Evolutionary conservation across 2,797 vertebrate species (phyloP).

Genomic region (Myotis findleyi): DNA sequence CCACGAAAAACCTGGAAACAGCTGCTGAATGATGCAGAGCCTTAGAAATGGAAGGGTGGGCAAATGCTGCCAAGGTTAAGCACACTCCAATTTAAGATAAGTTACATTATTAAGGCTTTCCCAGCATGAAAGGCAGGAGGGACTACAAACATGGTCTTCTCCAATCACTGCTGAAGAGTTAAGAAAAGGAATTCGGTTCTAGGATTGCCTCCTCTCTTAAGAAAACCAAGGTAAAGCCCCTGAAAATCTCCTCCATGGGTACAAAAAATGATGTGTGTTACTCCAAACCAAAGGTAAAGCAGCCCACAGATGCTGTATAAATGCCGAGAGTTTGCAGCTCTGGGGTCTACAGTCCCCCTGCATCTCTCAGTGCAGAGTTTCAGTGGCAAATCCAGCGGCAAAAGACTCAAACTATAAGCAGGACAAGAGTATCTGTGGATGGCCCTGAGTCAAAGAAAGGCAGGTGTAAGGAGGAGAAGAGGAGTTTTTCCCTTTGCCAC

Average conservation of each 20-base stretch:
- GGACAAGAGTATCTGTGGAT: background rate
- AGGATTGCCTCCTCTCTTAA: background rate
- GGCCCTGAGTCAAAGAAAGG: background rate
- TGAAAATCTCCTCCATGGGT: background rate
- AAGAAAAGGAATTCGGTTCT: background rate
- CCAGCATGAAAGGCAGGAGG: background rate
- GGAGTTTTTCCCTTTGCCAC: background rate
- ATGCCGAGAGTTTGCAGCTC: background rate
- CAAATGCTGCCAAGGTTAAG: fast-evolving
- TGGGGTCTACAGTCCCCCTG: background rate
- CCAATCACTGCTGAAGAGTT: background rate
- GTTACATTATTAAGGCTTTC: background rate
- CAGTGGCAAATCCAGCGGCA: background rate
- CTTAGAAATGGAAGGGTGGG: fast-evolving
- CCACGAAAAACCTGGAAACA: background rate
- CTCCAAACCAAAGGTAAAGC: background rate
- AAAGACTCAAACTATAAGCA: background rate
- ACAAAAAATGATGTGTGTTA: background rate
- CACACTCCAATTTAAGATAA: background rate
- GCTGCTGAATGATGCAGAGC: fast-evolving
- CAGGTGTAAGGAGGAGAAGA: background rate
- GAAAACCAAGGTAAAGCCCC: slow-evolving; percentile 27
- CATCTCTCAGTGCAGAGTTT: background rate
- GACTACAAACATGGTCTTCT: background rate
- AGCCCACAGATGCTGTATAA: background rate